A percentile compares a stretch with the other conserved stretches of the same genome.
These are phyloP conservation scores for Leucophenga montana DNA, from an alignment of 2,888 invertebrate species.

Conservation along the genomic window DNA sequence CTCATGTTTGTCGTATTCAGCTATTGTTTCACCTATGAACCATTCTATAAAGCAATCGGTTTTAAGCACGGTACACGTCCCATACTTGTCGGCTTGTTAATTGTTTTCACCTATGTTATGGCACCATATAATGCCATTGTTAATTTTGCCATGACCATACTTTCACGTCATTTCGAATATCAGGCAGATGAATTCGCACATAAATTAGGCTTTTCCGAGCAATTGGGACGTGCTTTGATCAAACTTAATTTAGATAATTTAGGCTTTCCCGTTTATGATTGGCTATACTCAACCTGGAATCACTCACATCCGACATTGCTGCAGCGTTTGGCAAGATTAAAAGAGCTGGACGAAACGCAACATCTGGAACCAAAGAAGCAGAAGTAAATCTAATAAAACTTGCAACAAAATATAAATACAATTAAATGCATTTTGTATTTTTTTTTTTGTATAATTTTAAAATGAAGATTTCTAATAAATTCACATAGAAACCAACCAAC, in stretches of 20 bases:
- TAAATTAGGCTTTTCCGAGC: conserved; percentile 82
- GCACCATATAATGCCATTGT: conserved; percentile 94
- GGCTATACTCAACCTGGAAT: conserved; percentile 94
- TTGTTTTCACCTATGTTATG: conserved; percentile 92
- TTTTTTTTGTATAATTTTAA: not conserved
- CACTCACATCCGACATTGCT: conserved; percentile 97
- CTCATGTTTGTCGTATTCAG: conserved; percentile 80
- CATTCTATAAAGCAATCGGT: conserved; percentile 91
- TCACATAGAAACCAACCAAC: too few species aligned
- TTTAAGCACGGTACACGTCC: conserved; percentile 86
- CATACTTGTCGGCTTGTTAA: conserved; percentile 91
- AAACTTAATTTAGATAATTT: conserved; percentile 97
- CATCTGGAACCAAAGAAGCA: conserved; percentile 40
- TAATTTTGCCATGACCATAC: conserved; percentile 85
- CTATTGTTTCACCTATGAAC: conserved; percentile 78
- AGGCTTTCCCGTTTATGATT: conserved; percentile 95
- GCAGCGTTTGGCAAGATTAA: conserved; percentile 82
- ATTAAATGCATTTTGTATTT: not conserved
- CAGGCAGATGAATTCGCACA: conserved; percentile 96
- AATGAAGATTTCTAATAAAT: not conserved
- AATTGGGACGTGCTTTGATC: conserved; percentile 87
- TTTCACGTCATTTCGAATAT: conserved; percentile 94
- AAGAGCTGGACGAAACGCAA: conserved; percentile 49
- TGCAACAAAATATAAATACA: not conserved
- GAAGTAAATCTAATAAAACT: conserved; percentile 33